Conservation (phyloP, 2,888 invertebrate species). For the Cephalotes varians region DNA sequence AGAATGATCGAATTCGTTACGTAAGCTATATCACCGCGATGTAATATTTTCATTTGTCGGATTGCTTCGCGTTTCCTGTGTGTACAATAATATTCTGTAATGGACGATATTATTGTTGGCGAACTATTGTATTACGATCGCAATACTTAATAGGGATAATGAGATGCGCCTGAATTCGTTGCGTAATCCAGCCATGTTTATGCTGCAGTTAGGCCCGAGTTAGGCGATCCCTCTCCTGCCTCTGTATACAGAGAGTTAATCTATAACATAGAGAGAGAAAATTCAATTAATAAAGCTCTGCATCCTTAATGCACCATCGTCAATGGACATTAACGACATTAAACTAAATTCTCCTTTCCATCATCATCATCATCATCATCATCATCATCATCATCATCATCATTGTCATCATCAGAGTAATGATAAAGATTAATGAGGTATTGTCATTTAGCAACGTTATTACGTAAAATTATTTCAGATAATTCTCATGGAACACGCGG, state of each 20-base stretch:
- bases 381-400: neutral
- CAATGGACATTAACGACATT: slow-evolving; percentile 8
- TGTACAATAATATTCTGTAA: neutral
- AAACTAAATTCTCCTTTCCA: slow-evolving; percentile 11
- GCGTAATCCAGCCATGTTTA: slow-evolving; percentile 19
- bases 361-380: neutral
- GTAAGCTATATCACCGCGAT: neutral
- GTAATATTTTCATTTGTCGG: slow-evolving; percentile 14
- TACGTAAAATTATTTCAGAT: neutral
- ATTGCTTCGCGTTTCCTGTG: neutral
- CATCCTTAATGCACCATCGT: slow-evolving; percentile 16
- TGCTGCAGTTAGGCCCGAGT: neutral
- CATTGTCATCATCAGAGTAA: neutral
- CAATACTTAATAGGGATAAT: slow-evolving; percentile 38
- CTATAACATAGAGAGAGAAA: slow-evolving; percentile 19
- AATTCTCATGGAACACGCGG: neutral
- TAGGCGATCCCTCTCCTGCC: neutral
- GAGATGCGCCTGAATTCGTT: slow-evolving; percentile 20
- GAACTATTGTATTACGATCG: slow-evolving; percentile 21
- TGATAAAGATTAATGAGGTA: neutral
- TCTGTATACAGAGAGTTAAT: neutral
- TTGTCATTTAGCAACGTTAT: no score
- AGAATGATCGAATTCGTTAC: neutral
- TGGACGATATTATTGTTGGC: neutral
- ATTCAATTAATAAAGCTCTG: slow-evolving; percentile 32